Evolutionary conservation across 2,113 vertebrate species (phyloP).

Genomic region (Podiceps cristatus): DNA sequence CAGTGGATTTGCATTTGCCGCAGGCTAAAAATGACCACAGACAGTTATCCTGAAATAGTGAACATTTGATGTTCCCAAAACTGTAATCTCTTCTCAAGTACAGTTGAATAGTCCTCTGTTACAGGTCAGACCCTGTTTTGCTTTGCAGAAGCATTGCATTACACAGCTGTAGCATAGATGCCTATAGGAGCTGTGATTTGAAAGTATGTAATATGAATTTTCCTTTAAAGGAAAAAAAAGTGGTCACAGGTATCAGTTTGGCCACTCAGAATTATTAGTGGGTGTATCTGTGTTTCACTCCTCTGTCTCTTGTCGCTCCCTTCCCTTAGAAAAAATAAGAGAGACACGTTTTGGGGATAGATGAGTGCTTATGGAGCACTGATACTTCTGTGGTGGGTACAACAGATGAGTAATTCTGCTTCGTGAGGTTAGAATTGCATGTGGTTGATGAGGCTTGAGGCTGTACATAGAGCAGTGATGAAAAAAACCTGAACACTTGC

Average conservation of each 20-base stretch:
- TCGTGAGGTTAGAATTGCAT: not conserved
- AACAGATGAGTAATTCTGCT: not conserved
- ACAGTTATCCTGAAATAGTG: not conserved
- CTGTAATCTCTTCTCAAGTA: not conserved
- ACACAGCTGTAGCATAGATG: not conserved
- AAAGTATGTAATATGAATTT: not conserved
- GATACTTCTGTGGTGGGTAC: not conserved
- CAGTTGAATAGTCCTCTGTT: not conserved
- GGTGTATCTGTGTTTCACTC: not conserved
- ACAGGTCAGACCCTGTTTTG: not conserved
- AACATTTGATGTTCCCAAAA: not conserved
- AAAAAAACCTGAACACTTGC: not conserved
- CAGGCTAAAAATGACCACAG: not conserved
- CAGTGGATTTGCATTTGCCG: not conserved
- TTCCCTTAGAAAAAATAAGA: not conserved
- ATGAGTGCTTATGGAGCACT: not conserved
- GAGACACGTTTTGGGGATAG: not conserved
- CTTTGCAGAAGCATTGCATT: not conserved
- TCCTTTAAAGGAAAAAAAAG: not conserved
- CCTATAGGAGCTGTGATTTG: not conserved
- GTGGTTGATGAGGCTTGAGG: accelerated
- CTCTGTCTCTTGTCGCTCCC: not conserved
- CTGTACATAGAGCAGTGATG: not conserved
- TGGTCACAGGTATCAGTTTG: not conserved
- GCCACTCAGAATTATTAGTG: not conserved